Percentiles rank a stretch among this genome's conserved stretches.
These are phyloP conservation scores for Lasioglossum morio DNA, from an alignment of 2,888 invertebrate species.

Conservation along the genomic window DNA sequence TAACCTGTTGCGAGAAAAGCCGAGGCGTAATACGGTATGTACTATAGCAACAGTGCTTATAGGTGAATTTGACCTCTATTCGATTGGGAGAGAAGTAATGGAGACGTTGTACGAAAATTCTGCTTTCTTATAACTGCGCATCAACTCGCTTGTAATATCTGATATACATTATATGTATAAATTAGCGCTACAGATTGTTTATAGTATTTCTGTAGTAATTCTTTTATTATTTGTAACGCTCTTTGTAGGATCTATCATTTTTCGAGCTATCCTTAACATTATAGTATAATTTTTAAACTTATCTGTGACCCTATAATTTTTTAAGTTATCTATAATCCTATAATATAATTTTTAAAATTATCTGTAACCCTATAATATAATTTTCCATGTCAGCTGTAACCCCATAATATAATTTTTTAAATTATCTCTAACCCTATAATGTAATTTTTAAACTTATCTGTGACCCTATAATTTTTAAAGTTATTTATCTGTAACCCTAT, in stretches of 20 bases:
- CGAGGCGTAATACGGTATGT: constrained; percentile 9
- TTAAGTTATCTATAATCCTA: too few species aligned
- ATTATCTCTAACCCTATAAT: too few species aligned
- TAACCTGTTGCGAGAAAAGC: constrained; percentile 54
- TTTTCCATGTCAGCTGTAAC: background rate
- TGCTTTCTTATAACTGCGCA: background rate
- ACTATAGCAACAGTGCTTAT: background rate
- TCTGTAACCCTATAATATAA: too few species aligned
- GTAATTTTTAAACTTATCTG: too few species aligned
- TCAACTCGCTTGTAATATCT: background rate
- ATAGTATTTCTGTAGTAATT: background rate
- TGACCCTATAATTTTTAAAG: too few species aligned
- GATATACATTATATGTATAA: background rate
- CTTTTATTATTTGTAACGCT: background rate
- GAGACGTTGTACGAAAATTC: background rate
- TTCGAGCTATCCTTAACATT: too few species aligned
- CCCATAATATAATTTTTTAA: too few species aligned
- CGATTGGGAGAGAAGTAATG: background rate
- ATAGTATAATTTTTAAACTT: too few species aligned
- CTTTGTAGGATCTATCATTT: background rate
- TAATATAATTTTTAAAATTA: too few species aligned
- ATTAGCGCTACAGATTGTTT: background rate
- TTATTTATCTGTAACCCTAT: too few species aligned
- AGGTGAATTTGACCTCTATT: constrained; percentile 15
- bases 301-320: too few species aligned